phyloP scores from a whole-genome alignment of 2,888 invertebrate genomes.

The Lydus trimaculatus region DNA sequence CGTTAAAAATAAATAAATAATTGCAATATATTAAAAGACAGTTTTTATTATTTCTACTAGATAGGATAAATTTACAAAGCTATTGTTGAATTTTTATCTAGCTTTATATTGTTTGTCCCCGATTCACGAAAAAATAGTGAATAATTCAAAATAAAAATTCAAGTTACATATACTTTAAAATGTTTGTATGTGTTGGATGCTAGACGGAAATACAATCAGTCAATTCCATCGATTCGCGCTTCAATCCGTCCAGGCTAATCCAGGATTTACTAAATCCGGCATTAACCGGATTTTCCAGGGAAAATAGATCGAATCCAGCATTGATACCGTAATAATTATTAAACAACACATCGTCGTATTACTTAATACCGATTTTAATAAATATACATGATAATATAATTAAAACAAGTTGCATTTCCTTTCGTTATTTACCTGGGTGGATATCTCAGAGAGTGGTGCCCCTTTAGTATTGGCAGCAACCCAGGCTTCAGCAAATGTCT shows the following conservation, averaged over 20 bases:
- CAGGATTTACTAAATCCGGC: constrained; percentile 54
- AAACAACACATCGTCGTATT: constrained; percentile 2
- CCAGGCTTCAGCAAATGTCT: constrained; percentile 98
- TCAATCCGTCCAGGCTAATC: constrained; percentile 49
- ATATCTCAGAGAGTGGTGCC: constrained; percentile 65
- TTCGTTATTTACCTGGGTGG: constrained; percentile 69
- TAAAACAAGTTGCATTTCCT: neutral
- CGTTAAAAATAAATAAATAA: constrained; percentile 25
- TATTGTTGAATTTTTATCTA: too few relatives aligned
- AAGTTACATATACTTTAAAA: neutral
- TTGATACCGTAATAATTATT: constrained; percentile 22
- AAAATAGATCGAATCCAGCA: constrained; percentile 36
- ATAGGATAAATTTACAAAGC: neutral
- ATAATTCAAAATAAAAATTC: neutral
- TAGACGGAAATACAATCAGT: constrained; percentile 15
- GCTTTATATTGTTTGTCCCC: too few relatives aligned
- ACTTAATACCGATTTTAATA: neutral
- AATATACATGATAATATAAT: constrained; percentile 13
- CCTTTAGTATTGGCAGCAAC: constrained; percentile 88
- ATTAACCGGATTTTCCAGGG: constrained; percentile 46
- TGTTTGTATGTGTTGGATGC: constrained; percentile 10
- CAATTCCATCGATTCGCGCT: constrained; percentile 37
- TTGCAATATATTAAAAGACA: neutral
- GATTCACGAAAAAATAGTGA: too few relatives aligned
- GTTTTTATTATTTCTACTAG: neutral